Conservation (phyloP, 2,797 vertebrate species). For the Glossophaga mutica region DNA sequence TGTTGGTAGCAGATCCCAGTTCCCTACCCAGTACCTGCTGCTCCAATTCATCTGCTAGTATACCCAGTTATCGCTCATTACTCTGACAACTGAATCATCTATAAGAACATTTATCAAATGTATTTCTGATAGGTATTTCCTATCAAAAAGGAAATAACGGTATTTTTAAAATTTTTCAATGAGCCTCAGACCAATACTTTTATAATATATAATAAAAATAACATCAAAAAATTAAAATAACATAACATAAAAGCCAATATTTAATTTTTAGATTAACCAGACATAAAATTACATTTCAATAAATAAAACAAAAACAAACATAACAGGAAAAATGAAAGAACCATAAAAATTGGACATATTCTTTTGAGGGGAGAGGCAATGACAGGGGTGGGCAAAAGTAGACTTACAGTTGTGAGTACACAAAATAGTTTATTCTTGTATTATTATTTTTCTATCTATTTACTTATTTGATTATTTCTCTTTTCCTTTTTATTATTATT, state of each 20-base stretch:
- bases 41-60: background rate
- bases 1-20: background rate
- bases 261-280: conserved; percentile 13
- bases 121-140: no score
- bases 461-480: no score
- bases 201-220: background rate
- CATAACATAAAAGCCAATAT: background rate
- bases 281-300: background rate
- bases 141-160: background rate
- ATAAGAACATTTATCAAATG: background rate
- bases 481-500: no score
- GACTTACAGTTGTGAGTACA: no score
- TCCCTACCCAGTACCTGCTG: background rate
- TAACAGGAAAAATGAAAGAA: background rate
- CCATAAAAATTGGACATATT: background rate
- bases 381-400: no score
- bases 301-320: background rate
- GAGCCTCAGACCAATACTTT: background rate
- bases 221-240: background rate
- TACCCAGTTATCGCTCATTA: no score
- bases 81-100: background rate
- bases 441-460: no score
- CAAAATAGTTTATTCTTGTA: no score
- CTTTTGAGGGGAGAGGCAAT: background rate
- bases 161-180: background rate